phyloP scores from a whole-genome alignment of 2,888 invertebrate genomes.

The Spodoptera littoralis region DNA sequence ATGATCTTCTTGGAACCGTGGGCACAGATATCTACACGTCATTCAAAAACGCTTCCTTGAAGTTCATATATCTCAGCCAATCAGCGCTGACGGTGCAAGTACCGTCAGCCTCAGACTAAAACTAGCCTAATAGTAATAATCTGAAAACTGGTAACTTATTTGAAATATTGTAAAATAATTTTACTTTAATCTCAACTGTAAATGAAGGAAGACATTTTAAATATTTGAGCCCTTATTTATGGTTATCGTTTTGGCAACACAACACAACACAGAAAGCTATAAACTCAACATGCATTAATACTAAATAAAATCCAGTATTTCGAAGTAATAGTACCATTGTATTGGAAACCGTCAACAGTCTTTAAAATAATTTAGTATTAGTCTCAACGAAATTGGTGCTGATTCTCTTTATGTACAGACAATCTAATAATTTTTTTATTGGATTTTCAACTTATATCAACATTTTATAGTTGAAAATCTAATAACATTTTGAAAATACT shows the following conservation, averaged over 20 bases:
- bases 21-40: too few species aligned
- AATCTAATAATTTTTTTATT: too few species aligned
- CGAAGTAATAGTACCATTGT: conserved; percentile 33
- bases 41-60: too few species aligned
- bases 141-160: conserved; percentile 41
- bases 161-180: conserved; percentile 28
- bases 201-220: conserved; percentile 60
- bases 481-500: too few species aligned
- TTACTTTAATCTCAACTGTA: conserved; percentile 45
- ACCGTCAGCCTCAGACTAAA: too few species aligned
- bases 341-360: conserved; percentile 40
- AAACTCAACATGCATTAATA: conserved; percentile 14
- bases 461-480: too few species aligned
- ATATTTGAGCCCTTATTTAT: conserved; percentile 56
- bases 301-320: conserved; percentile 17
- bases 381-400: conserved; percentile 6
- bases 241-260: conserved; percentile 18
- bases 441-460: too few species aligned
- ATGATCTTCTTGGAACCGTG: too few species aligned
- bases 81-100: too few species aligned
- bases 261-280: conserved; percentile 27
- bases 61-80: too few species aligned
- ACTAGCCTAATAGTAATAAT: conserved; percentile 11
- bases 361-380: conserved; percentile 18
- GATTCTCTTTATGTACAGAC: background rate